Percentiles rank a stretch among this genome's conserved stretches.
Conservation (phyloP, 2,113 vertebrate species). For the Solenodon paradoxus region DNA sequence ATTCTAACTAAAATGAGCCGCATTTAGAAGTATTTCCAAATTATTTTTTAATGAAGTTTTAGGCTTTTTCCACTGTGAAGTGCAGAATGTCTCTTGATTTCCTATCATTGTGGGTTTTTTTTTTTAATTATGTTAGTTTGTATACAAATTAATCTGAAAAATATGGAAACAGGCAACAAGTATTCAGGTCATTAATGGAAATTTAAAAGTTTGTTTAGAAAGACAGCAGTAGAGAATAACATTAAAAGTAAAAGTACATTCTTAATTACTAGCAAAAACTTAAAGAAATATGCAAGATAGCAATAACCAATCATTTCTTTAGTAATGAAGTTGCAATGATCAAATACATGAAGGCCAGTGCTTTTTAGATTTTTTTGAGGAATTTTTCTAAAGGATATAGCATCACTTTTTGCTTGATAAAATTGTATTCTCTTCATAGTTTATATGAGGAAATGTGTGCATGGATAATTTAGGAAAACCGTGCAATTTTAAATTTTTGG, state of each 20-base stretch:
- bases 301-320: constrained; percentile 11
- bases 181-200: background rate
- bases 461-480: background rate
- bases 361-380: background rate
- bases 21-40: constrained; percentile 7
- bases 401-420: background rate
- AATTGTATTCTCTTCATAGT: background rate
- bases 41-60: background rate
- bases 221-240: constrained; percentile 4
- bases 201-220: background rate
- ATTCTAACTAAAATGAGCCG: background rate
- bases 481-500: background rate
- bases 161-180: background rate
- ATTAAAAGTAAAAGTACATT: background rate
- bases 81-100: background rate
- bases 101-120: background rate
- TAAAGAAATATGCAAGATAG: constrained; percentile 17
- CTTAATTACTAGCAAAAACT: constrained; percentile 21
- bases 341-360: background rate
- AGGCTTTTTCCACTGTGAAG: background rate
- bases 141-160: constrained; percentile 5
- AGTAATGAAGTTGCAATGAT: background rate
- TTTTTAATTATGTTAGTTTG: background rate
- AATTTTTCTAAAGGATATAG: background rate
- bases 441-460: background rate